A percentile compares a stretch with the other conserved stretches of the same genome.
Conservation (phyloP, 1,140 invertebrate species). For the Leptinotarsa undecemlineata region DNA sequence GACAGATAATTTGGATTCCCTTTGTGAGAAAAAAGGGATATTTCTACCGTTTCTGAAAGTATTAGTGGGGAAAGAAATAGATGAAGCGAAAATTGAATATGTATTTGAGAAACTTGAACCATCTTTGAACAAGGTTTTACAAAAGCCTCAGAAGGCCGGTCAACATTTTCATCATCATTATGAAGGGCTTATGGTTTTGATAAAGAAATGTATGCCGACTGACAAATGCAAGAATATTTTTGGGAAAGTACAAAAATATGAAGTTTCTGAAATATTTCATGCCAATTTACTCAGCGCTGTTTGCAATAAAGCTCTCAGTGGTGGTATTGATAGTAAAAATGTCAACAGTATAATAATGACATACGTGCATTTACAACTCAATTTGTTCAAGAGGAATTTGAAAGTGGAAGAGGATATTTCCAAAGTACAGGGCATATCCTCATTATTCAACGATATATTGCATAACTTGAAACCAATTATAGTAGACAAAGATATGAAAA, state of each 20-base stretch:
- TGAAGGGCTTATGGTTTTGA: slow-evolving; percentile 58
- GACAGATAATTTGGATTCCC: slow-evolving; percentile 54
- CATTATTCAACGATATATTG: slow-evolving; percentile 54
- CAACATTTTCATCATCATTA: slow-evolving; percentile 62
- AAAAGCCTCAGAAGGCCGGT: slow-evolving; percentile 67
- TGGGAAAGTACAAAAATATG: slow-evolving; percentile 63
- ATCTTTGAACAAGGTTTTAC: slow-evolving; percentile 63
- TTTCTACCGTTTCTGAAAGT: slow-evolving; percentile 61
- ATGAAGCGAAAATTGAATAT: slow-evolving; percentile 55
- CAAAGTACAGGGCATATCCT: slow-evolving; percentile 55
- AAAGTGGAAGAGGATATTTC: slow-evolving; percentile 35
- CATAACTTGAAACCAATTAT: slow-evolving; percentile 45
- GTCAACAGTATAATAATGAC: slow-evolving; percentile 44
- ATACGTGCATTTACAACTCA: slow-evolving; percentile 52
- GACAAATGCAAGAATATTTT: slow-evolving; percentile 60
- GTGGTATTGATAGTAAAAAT: slow-evolving; percentile 31
- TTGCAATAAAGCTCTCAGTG: slow-evolving; percentile 57
- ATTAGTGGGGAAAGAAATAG: slow-evolving; percentile 53
- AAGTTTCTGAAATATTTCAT: slow-evolving; percentile 62
- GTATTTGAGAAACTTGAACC: slow-evolving; percentile 63
- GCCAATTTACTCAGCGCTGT: slow-evolving; percentile 59
- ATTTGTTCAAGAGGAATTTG: slow-evolving; percentile 53
- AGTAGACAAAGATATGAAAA: slow-evolving; percentile 54
- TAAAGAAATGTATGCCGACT: slow-evolving; percentile 61
- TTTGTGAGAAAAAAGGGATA: slow-evolving; percentile 60